A percentile compares a stretch with the other conserved stretches of the same genome.
Conservation (phyloP, 2,888 invertebrate species). For the Aspidiotus rigidus region DNA sequence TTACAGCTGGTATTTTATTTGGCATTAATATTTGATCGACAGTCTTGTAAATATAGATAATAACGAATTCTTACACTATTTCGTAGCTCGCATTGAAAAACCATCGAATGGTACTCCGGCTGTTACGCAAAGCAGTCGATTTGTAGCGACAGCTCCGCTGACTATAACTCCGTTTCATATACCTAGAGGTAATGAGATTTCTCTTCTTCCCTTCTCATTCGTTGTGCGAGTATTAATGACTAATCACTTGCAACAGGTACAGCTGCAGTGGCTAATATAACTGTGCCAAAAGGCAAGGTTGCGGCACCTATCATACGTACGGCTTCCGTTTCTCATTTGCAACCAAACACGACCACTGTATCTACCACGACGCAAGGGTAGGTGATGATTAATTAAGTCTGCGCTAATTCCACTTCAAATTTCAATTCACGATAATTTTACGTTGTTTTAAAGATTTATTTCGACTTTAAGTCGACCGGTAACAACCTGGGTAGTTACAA, state of each 20-base stretch:
- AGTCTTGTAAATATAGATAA: neutral
- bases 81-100: constrained; percentile 20
- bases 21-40: neutral
- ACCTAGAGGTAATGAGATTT: constrained; percentile 19
- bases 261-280: constrained; percentile 22
- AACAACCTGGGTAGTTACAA: constrained; percentile 27
- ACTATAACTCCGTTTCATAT: constrained; percentile 24
- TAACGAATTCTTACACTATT: neutral
- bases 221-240: neutral
- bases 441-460: constrained; percentile 13
- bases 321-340: constrained; percentile 11
- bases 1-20: neutral
- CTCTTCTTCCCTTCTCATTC: neutral
- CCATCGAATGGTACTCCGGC: constrained; percentile 23
- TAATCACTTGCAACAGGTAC: constrained; percentile 17
- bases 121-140: constrained; percentile 22
- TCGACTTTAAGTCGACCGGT: constrained; percentile 23
- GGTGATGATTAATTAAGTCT: constrained; percentile 1
- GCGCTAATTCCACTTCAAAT: neutral
- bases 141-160: constrained; percentile 10
- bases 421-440: neutral
- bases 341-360: constrained; percentile 1
- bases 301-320: constrained; percentile 23
- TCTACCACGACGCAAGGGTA: constrained; percentile 14
- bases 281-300: constrained; percentile 16